Conservation (phyloP, 2,797 vertebrate genomes). For the Masticophis lateralis region DNA sequence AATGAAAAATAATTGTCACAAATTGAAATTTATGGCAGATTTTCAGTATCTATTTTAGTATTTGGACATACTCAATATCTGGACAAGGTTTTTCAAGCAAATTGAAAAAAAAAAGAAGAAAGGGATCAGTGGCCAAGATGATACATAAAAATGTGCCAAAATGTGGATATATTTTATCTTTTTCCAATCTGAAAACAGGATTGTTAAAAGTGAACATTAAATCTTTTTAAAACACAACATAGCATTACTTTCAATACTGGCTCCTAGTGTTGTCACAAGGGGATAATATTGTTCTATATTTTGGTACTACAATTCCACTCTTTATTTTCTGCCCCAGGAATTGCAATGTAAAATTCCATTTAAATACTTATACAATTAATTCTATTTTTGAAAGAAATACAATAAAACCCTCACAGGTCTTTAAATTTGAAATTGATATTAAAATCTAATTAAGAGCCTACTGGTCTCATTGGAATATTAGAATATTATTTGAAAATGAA, state of each 20-base stretch:
- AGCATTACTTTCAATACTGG: not conserved
- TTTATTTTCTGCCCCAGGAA: not conserved
- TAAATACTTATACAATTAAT: slow-evolving; percentile 13
- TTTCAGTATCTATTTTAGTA: no score
- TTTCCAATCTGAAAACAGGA: not conserved
- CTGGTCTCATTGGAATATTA: not conserved
- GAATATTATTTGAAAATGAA: slow-evolving; percentile 8
- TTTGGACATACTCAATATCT: not conserved
- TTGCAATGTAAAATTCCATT: slow-evolving; percentile 12
- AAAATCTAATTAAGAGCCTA: slow-evolving; percentile 13
- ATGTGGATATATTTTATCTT: not conserved
- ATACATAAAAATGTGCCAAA: not conserved
- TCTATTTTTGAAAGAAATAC: not conserved
- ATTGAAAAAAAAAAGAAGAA: not conserved
- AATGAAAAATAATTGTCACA: not conserved
- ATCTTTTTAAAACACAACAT: not conserved
- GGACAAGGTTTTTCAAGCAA: not conserved
- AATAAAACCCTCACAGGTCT: not conserved
- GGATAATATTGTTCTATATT: not conserved
- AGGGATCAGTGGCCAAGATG: not conserved
- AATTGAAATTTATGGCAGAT: not conserved
- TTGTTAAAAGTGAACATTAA: not conserved
- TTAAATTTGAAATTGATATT: slow-evolving; percentile 16
- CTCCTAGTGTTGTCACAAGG: not conserved
- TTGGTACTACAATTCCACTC: not conserved